A percentile compares a stretch with the other conserved stretches of the same genome.
phyloP scores from a whole-genome alignment of 2,113 vertebrate species.

The Uria lomvia region DNA sequence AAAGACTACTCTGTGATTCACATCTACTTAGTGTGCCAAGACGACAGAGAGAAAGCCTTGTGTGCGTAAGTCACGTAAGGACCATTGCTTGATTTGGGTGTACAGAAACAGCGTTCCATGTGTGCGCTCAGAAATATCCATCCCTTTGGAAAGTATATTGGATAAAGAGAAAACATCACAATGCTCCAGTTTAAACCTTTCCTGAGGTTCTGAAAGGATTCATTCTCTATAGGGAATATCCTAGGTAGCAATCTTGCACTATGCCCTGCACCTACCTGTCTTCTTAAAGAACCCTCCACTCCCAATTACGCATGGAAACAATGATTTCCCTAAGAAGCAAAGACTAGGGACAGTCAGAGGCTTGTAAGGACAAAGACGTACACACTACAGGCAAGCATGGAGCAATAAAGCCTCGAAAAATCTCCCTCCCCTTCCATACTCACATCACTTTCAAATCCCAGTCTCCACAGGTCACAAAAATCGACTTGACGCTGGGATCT shows the following conservation, averaged over 20 bases:
- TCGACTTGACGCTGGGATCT: conserved; percentile 84
- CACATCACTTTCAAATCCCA: conserved; percentile 89
- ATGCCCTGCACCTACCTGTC: background rate
- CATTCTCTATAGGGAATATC: background rate
- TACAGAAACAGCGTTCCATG: background rate
- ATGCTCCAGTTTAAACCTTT: background rate
- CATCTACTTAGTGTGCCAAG: background rate
- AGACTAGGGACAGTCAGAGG: background rate
- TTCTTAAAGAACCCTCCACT: background rate
- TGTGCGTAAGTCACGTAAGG: background rate
- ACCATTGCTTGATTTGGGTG: background rate
- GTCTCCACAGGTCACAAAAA: conserved; percentile 88
- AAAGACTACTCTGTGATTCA: background rate
- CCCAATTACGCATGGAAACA: background rate
- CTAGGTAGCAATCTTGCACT: background rate
- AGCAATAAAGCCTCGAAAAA: background rate
- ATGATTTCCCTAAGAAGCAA: background rate
- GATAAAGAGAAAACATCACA: background rate
- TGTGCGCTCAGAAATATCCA: background rate
- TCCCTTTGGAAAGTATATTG: background rate
- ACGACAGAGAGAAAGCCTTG: background rate
- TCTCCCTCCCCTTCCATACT: conserved; percentile 69
- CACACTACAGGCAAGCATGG: background rate
- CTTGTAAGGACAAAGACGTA: background rate
- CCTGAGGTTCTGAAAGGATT: background rate